Percentiles rank a stretch among this genome's conserved stretches.
phyloP scores from a whole-genome alignment of 37 sponge, comb jelly and placozoan genomes.

The Tethya wilhelma region DNA sequence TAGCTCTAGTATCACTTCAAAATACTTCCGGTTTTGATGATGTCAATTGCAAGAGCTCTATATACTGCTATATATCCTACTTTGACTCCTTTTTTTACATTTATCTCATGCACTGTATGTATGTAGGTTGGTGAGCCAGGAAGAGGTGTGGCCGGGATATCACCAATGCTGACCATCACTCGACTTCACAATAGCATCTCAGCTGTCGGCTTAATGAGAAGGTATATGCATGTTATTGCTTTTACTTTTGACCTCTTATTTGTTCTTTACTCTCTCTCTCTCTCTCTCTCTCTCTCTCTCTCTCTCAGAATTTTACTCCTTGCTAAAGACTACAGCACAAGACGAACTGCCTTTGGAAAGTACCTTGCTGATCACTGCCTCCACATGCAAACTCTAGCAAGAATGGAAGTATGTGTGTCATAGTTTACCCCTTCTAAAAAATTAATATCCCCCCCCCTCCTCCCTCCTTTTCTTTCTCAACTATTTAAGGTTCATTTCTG shows the following conservation, averaged over 20 bases:
- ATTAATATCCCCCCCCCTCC: too few species aligned
- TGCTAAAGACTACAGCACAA: conserved; percentile 74
- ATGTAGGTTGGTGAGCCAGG: conserved; percentile 61
- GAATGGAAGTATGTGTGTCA: conserved; percentile 70
- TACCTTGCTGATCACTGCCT: conserved; percentile 71
- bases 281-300: too few species aligned
- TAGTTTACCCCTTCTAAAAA: not conserved
- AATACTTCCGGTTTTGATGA: too few species aligned
- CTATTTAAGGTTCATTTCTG: not conserved
- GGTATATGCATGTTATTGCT: conserved; percentile 19
- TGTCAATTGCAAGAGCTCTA: too few species aligned
- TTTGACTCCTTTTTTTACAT: not conserved
- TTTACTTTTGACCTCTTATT: not conserved
- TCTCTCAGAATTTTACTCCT: conserved; percentile 72
- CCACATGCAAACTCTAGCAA: conserved; percentile 83
- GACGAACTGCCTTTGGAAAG: conserved; percentile 79
- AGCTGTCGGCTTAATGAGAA: conserved; percentile 76
- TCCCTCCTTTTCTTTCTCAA: too few species aligned
- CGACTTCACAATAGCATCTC: conserved; percentile 86
- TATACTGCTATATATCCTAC: too few species aligned
- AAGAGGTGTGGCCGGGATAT: conserved; percentile 69
- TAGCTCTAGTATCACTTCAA: too few species aligned
- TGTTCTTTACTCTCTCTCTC: too few species aligned
- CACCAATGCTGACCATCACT: conserved; percentile 91
- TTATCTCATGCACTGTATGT: not conserved